Evolutionary conservation across 2,888 invertebrate genomes (phyloP).

Genomic region (Anthophora plumipes): DNA sequence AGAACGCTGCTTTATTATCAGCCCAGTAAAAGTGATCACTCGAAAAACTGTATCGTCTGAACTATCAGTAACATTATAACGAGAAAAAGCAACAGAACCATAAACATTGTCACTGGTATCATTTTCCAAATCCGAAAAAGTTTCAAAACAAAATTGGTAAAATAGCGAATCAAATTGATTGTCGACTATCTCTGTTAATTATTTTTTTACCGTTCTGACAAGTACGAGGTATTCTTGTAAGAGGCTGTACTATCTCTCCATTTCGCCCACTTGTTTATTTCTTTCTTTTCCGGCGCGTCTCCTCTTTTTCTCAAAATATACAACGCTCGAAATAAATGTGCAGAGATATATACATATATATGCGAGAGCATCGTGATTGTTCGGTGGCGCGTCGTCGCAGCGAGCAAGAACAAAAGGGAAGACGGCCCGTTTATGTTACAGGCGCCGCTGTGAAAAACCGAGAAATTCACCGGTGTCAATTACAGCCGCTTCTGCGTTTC

Average conservation of each 20-base stretch:
- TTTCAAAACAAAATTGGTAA: background rate
- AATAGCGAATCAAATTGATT: background rate
- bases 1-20: too few species aligned
- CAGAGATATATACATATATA: conserved; percentile 46
- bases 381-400: conserved; percentile 36
- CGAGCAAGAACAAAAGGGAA: conserved; percentile 40
- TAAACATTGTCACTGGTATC: too few species aligned
- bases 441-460: conserved; percentile 23
- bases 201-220: background rate
- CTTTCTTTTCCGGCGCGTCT: too few species aligned
- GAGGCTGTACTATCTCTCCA: conserved; percentile 4
- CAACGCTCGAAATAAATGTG: conserved; percentile 53
- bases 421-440: conserved; percentile 33
- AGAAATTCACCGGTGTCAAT: conserved; percentile 46
- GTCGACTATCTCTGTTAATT: conserved; percentile 31
- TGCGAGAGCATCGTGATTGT: conserved; percentile 52
- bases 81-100: too few species aligned
- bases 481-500: conserved; percentile 27
- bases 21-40: too few species aligned
- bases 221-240: conserved; percentile 5
- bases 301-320: conserved; percentile 25
- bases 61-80: too few species aligned
- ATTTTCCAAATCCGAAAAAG: too few species aligned
- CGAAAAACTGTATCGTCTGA: too few species aligned
- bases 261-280: too few species aligned